phyloP scores from a whole-genome alignment of 2,113 vertebrate species.

The Lophochroa leadbeateri region DNA sequence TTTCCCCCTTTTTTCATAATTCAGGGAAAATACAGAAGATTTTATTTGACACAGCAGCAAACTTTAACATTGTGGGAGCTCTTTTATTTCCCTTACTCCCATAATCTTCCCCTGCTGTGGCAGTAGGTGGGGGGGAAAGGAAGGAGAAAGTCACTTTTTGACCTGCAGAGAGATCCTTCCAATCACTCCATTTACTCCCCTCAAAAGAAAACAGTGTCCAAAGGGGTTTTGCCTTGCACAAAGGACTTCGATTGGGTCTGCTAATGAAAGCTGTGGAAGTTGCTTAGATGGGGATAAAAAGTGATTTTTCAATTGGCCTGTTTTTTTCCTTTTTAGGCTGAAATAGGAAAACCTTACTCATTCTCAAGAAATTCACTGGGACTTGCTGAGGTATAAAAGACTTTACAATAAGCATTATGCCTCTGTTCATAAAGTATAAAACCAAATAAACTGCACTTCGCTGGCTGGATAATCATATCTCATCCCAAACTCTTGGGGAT shows the following conservation, averaged over 20 bases:
- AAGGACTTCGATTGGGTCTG: background rate
- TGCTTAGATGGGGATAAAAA: background rate
- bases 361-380: background rate
- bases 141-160: background rate
- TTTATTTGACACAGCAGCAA: background rate
- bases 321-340: background rate
- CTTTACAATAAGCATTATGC: background rate
- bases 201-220: background rate
- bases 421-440: background rate
- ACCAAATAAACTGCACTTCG: background rate
- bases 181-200: background rate
- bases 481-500: background rate
- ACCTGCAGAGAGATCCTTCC: background rate
- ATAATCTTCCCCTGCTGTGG: background rate
- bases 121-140: background rate
- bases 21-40: background rate
- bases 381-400: background rate
- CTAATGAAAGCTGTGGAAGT: background rate
- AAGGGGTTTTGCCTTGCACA: background rate
- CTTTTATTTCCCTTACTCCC: background rate
- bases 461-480: background rate
- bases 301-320: background rate
- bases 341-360: slow-evolving; percentile 14
- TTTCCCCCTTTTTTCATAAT: background rate
- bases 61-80: background rate